phyloP scores from a whole-genome alignment of 2,113 vertebrate genomes.

The Erythrocercus mccallii region DNA sequence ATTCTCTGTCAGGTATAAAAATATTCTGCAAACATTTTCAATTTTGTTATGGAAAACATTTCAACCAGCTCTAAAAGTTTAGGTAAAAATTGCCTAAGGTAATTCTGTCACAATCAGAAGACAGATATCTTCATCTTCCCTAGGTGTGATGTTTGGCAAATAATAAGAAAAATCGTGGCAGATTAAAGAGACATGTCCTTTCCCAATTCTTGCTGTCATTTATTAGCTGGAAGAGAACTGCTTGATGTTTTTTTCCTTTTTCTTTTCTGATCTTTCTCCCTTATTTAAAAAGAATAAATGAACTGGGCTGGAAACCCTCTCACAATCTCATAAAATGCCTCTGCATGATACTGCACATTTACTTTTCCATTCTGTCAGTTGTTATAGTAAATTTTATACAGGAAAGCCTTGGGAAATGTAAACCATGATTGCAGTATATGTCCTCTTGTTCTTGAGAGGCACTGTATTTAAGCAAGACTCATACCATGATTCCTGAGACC shows the following conservation, averaged over 20 bases:
- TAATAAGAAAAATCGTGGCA: slow-evolving; percentile 3
- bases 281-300: slow-evolving; percentile 8
- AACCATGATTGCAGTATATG: neutral
- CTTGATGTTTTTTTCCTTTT: neutral
- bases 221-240: neutral
- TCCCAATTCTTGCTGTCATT: neutral
- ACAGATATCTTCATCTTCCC: neutral
- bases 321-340: neutral
- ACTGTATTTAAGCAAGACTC: neutral
- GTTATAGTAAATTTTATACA: neutral
- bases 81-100: slow-evolving; percentile 20
- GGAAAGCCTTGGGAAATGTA: neutral
- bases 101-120: neutral
- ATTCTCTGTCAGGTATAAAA: neutral
- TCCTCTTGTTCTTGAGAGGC: neutral
- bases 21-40: slow-evolving; percentile 5
- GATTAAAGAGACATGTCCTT: neutral
- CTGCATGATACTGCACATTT: neutral
- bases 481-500: neutral
- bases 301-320: neutral
- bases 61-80: neutral
- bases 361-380: neutral
- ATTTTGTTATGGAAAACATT: neutral
- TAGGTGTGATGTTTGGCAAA: neutral
- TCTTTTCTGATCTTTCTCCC: neutral